Conservation (phyloP, 2,888 invertebrate species). For the Ernsta delagoae region DNA sequence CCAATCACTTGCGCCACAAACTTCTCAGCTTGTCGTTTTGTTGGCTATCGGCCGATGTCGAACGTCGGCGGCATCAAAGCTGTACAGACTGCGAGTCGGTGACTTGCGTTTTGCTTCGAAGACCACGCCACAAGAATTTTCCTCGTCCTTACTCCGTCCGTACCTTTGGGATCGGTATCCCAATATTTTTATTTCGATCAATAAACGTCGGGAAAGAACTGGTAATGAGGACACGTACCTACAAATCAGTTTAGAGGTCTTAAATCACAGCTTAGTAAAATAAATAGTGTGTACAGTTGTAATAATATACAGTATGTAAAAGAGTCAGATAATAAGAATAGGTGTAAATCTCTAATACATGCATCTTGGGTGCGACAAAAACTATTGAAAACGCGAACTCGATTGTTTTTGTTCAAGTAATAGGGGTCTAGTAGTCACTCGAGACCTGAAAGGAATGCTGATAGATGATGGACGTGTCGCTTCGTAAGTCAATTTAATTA, state of each 20-base stretch:
- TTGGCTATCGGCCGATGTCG: conserved; percentile 79
- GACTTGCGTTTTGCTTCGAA: conserved; percentile 70
- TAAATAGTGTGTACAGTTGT: no score
- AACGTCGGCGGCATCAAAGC: conserved; percentile 82
- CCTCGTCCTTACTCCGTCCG: conserved; percentile 53
- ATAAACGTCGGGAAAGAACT: conserved; percentile 27
- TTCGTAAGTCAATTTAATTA: no score
- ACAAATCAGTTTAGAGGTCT: conserved; percentile 15
- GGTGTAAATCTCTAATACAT: no score
- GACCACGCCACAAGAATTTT: conserved; percentile 61
- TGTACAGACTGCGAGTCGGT: conserved; percentile 67
- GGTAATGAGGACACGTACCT: conserved; percentile 15
- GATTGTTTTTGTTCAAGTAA: no score
- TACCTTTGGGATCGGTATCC: conserved; percentile 43
- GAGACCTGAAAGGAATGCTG: no score
- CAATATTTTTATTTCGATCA: conserved; percentile 37
- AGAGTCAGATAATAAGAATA: no score
- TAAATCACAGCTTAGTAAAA: no score
- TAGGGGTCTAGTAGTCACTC: no score
- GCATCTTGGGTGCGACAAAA: no score
- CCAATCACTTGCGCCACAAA: conserved; percentile 48
- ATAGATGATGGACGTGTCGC: no score
- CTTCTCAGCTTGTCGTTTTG: conserved; percentile 71
- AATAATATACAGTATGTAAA: no score
- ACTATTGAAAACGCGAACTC: no score